Percentiles rank a stretch among this genome's conserved stretches.
These are phyloP conservation scores for Bombycilla garrulus DNA, from an alignment of 2,113 vertebrate genomes.

Conservation along the genomic window DNA sequence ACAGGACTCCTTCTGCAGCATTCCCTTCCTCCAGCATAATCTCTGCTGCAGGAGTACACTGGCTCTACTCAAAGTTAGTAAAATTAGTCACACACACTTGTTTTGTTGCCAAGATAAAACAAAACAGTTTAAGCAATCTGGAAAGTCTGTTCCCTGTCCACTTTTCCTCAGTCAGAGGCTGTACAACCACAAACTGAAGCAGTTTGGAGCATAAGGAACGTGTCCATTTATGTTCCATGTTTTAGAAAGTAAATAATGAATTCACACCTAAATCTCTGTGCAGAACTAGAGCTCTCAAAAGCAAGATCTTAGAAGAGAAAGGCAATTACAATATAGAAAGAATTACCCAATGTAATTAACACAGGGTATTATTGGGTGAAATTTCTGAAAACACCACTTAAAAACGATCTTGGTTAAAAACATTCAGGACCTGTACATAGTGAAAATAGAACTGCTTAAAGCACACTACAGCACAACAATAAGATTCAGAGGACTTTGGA, in stretches of 20 bases:
- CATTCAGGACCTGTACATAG: not conserved
- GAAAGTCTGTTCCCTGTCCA: not conserved
- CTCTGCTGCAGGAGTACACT: not conserved
- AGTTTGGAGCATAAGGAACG: not conserved
- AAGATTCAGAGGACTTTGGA: not conserved
- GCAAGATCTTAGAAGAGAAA: not conserved
- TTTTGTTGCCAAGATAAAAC: not conserved
- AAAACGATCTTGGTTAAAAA: not conserved
- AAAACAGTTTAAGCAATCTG: not conserved
- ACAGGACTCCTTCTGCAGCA: not conserved
- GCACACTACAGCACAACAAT: not conserved
- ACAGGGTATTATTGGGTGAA: not conserved
- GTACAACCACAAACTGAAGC: not conserved
- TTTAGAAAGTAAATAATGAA: not conserved
- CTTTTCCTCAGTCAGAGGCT: not conserved
- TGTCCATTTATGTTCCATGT: not conserved
- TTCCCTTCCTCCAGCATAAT: not conserved
- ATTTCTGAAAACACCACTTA: not conserved
- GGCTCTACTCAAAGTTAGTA: not conserved
- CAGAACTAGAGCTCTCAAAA: not conserved
- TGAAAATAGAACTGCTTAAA: not conserved
- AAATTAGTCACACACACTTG: not conserved
- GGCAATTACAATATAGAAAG: not conserved
- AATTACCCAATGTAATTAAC: not conserved
- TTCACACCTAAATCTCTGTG: not conserved